Base-by-base conservation (phyloP, 2,113 vertebrate genomes). In the Eudorcas thomsonii region DNA sequence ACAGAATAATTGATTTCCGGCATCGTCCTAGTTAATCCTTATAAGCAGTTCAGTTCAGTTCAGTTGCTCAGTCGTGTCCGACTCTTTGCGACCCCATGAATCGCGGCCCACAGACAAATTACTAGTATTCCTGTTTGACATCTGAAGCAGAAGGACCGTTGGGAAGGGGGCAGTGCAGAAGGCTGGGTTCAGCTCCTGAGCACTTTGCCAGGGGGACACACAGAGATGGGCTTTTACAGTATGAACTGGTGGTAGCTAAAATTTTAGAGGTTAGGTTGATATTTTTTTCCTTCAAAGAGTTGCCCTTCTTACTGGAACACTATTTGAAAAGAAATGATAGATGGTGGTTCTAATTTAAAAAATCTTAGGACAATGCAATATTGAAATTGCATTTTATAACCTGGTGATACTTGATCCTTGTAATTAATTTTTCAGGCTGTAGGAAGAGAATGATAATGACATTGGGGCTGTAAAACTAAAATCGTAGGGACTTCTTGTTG, bases 311-410 rank as follows among this genome's bases (percentile, higher is more conserved):
- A 13, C 39, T 25, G 54, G 11, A 57, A 50, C 54, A 45, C 57
- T 62, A 2, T 74, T 74, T 94, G 64, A 71, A 77, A 94, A 90
- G 33, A 93, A 91, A 71, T 90, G 52, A 21, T 84, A 90, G 33
- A 16, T 6, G 4, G 7, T 62, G 26, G 2, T 84, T 91, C 48
- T 25, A 54, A 30, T 80, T 54, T 5, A 0, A 55, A 90, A 90
- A 57, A 21, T 19, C 55, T 88, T 64, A 89, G 21, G 33, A 82
- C 36, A 36, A 25, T 48, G 48, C n/a, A 15, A 28, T 54, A 19
- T 84, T 80, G 25, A 78, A 25, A 83, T 82, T 62, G 3, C 59
- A 3, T 74, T 95, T 59, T 54, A 60, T 93, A 91, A 88, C 60
- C 43, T 43, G 64, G 28, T 90, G 64, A 55, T 74, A 36, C 52